Evolutionary conservation across 2,888 invertebrate species (phyloP).

Genomic region (Diaperis boleti): DNA sequence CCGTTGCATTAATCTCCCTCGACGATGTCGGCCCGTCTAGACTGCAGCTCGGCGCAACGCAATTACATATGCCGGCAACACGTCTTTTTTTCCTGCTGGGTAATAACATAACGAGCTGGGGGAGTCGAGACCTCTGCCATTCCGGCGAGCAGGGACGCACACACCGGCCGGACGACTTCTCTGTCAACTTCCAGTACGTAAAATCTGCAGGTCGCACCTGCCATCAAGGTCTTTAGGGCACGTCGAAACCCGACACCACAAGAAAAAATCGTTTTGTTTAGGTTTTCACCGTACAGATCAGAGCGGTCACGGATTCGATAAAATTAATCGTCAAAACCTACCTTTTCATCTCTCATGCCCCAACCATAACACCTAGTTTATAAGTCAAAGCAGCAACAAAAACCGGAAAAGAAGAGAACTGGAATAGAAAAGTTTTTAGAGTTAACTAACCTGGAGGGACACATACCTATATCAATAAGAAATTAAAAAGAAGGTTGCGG

Average conservation of each 20-base stretch:
- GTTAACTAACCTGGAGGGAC: too few relatives aligned
- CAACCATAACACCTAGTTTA: too few relatives aligned
- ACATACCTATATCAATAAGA: too few relatives aligned
- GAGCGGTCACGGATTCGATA: too few relatives aligned
- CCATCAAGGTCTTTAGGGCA: not conserved
- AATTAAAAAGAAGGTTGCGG: too few relatives aligned
- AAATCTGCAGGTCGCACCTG: not conserved
- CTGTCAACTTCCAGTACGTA: not conserved
- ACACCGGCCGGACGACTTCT: conserved; percentile 5
- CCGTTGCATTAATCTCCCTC: conserved; percentile 43
- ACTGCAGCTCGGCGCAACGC: conserved; percentile 47
- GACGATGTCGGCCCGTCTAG: conserved; percentile 48
- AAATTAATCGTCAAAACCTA: too few relatives aligned
- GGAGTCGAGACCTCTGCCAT: conserved; percentile 32
- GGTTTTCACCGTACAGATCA: too few relatives aligned
- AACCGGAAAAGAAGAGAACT: not conserved
- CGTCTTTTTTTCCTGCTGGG: conserved; percentile 46
- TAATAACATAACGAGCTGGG: conserved; percentile 52
- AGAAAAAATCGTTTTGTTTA: too few relatives aligned
- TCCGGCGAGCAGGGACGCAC: not conserved
- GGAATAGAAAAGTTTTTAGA: too few relatives aligned
- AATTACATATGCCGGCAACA: conserved; percentile 54
- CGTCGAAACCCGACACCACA: not conserved
- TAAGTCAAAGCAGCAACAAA: not conserved
- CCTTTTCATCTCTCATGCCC: too few relatives aligned